phyloP scores from a whole-genome alignment of 2,888 invertebrate genomes.

The Esperia sulphurella region DNA sequence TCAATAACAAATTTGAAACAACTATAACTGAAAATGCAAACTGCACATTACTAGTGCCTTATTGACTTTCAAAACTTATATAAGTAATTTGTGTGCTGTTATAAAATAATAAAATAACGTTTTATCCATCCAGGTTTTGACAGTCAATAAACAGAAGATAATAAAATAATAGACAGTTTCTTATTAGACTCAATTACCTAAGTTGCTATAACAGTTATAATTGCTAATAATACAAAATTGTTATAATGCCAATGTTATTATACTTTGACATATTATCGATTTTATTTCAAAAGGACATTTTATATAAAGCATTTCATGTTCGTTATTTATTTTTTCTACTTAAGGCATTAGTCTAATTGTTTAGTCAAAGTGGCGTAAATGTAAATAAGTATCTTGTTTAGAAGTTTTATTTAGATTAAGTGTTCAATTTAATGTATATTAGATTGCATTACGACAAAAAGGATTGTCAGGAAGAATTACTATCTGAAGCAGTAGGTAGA shows the following conservation, averaged over 20 bases:
- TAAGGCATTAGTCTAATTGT: constrained; percentile 73
- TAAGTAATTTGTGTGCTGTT: constrained; percentile 20
- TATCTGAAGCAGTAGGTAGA: constrained; percentile 43
- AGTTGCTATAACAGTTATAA: constrained; percentile 39
- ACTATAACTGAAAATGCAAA: constrained; percentile 34
- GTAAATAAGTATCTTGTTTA: constrained; percentile 78
- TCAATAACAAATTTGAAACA: constrained; percentile 66
- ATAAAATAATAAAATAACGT: constrained; percentile 3
- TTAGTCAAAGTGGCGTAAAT: constrained; percentile 72
- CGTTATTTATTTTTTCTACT: constrained; percentile 75
- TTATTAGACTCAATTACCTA: constrained; percentile 67
- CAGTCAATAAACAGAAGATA: constrained; percentile 53
- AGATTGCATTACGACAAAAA: constrained; percentile 67
- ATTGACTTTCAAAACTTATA: constrained; percentile 59
- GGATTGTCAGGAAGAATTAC: constrained; percentile 29
- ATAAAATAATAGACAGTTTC: constrained; percentile 53
- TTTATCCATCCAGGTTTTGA: constrained; percentile 38
- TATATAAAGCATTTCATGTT: constrained; percentile 75
- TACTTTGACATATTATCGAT: constrained; percentile 63
- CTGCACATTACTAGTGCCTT: constrained; percentile 66
- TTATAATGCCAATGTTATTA: constrained; percentile 33
- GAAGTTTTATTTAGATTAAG: constrained; percentile 75
- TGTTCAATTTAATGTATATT: constrained; percentile 72
- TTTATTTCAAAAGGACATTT: constrained; percentile 65
- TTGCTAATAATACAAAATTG: too few relatives aligned